These are phyloP conservation scores for Lucilia cuprina DNA, from an alignment of 1,140 invertebrate species.

Conservation along the genomic window DNA sequence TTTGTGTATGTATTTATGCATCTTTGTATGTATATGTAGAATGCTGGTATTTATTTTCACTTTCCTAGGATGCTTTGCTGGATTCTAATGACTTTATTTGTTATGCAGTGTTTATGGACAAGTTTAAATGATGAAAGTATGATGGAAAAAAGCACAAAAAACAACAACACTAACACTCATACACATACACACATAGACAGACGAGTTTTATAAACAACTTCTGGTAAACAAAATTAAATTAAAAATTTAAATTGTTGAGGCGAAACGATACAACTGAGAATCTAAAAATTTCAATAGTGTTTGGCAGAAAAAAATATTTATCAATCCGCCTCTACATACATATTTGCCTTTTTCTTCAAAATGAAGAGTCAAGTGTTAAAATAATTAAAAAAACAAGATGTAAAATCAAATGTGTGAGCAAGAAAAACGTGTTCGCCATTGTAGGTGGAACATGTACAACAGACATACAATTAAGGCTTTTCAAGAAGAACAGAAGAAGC, in stretches of 20 bases:
- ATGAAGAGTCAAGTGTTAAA: no score
- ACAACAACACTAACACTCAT: background rate
- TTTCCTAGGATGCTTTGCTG: background rate
- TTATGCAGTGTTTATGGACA: constrained; percentile 1
- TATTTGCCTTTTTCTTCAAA: no score
- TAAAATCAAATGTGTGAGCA: no score
- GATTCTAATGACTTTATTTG: constrained; percentile 6
- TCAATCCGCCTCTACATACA: no score
- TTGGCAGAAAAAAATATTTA: no score
- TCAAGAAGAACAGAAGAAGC: no score
- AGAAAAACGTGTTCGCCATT: no score
- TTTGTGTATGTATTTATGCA: background rate
- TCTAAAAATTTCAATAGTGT: background rate
- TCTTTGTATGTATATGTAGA: background rate
- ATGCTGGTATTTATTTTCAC: constrained; percentile 7
- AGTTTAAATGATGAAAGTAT: constrained; percentile 3
- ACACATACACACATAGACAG: background rate
- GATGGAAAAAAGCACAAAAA: background rate
- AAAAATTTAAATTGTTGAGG: background rate
- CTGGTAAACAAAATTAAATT: background rate
- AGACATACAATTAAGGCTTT: no score
- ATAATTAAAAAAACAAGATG: no score
- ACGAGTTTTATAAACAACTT: background rate
- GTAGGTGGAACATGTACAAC: no score
- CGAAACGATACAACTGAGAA: constrained; percentile 1